Evolutionary conservation across 1,140 invertebrate genomes (phyloP).

Genomic region (Magallana ariakensis): DNA sequence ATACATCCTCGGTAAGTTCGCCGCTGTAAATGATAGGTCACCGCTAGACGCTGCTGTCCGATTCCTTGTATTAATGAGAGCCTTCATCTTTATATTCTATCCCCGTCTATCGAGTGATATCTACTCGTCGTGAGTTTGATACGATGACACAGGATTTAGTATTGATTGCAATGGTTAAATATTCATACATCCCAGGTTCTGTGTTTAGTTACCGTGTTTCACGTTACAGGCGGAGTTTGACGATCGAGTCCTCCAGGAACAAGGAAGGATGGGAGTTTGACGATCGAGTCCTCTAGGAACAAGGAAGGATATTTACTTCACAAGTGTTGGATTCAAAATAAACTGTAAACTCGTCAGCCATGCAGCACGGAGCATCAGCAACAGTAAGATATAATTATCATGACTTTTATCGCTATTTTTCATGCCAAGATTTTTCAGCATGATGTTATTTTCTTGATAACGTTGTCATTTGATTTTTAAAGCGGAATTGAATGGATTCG

Average conservation of each 20-base stretch:
- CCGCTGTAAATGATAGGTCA: neutral
- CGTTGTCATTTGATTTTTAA: no score
- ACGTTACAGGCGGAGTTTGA: neutral
- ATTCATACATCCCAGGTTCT: neutral
- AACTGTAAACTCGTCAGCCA: neutral
- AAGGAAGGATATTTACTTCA: neutral
- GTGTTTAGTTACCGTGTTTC: neutral
- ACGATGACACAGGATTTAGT: neutral
- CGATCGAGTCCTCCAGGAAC: neutral
- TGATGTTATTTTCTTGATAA: no score
- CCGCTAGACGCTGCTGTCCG: no score
- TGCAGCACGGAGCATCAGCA: neutral
- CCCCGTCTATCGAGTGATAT: neutral
- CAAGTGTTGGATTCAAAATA: neutral
- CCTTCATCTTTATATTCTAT: neutral
- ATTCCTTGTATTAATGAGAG: neutral
- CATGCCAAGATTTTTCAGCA: no score
- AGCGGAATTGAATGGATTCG: no score
- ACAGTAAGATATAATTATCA: neutral
- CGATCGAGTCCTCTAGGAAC: neutral
- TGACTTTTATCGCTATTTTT: no score
- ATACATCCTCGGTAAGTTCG: neutral
- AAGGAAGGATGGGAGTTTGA: neutral
- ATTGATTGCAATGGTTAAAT: slow-evolving; percentile 10
- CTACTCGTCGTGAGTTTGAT: neutral